These are phyloP conservation scores for Telmatochromis sp. DNA, from an alignment of 2,113 vertebrate species.

Conservation along the genomic window DNA sequence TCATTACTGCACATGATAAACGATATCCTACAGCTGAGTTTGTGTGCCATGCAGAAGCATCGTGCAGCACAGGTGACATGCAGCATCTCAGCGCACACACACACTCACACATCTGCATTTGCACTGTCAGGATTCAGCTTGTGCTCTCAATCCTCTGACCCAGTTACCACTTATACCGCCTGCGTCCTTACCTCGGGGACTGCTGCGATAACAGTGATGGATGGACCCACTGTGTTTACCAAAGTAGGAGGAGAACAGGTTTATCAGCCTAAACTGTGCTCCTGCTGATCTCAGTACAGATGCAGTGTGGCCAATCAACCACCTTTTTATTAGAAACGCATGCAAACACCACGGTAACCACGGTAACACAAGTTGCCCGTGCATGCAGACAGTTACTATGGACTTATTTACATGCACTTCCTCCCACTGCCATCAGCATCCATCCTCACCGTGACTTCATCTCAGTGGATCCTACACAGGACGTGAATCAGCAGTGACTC, in stretches of 20 bases:
- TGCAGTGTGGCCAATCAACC: neutral
- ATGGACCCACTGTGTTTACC: neutral
- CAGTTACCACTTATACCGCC: conserved; percentile 43
- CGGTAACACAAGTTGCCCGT: neutral
- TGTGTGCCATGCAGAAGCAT: neutral
- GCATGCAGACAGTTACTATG: conserved; percentile 23
- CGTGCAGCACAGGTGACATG: neutral
- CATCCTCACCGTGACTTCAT: neutral
- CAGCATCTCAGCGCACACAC: neutral
- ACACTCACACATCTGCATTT: neutral
- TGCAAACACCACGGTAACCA: neutral
- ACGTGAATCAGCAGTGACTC: neutral
- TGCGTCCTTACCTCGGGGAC: neutral
- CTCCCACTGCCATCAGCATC: neutral
- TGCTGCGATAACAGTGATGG: conserved; percentile 24
- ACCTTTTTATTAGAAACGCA: neutral
- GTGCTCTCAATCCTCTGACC: conserved; percentile 39
- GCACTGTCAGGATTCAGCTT: conserved; percentile 22
- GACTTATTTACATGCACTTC: neutral
- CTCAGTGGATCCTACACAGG: neutral
- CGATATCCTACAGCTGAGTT: neutral
- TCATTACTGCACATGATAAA: neutral
- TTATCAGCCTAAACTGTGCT: neutral
- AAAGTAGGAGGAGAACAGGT: neutral
- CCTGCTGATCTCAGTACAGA: neutral